Percentiles rank a stretch among this genome's conserved stretches.
phyloP scores from a whole-genome alignment of 2,888 invertebrate species.

The Apamea epomidion region DNA sequence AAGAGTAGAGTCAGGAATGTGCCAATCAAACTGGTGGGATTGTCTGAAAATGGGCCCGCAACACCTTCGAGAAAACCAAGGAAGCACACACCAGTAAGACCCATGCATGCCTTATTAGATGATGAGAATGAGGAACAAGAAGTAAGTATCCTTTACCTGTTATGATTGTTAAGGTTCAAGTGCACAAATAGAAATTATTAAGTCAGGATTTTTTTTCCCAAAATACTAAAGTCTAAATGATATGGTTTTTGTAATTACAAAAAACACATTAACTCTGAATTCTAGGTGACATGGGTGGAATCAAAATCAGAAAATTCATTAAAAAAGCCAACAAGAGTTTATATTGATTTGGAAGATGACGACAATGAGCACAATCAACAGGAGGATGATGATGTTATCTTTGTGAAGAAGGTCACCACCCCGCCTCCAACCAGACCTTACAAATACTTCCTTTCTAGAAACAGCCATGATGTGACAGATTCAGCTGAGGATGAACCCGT shows the following conservation, averaged over 20 bases:
- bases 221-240: neutral
- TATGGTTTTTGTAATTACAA: neutral
- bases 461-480: conserved; percentile 68
- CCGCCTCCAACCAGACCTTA: conserved; percentile 79
- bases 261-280: conserved; percentile 39
- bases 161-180: neutral
- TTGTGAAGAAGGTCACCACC: conserved; percentile 80
- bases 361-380: conserved; percentile 71
- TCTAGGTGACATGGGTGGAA: conserved; percentile 82
- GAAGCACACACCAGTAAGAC: conserved; percentile 79
- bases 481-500: conserved; percentile 72
- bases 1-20: conserved; percentile 73
- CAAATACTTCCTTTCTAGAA: conserved; percentile 76
- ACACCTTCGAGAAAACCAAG: conserved; percentile 79
- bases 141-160: conserved; percentile 63
- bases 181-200: neutral
- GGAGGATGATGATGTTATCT: conserved; percentile 85
- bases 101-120: conserved; percentile 79
- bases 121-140: conserved; percentile 83
- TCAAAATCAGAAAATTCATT: conserved; percentile 72
- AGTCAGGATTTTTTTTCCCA: neutral
- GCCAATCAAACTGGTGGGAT: conserved; percentile 78
- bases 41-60: conserved; percentile 74
- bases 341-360: conserved; percentile 82
- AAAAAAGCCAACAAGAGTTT: conserved; percentile 78